These are phyloP conservation scores for Azemiops feae DNA, from an alignment of 2,113 vertebrate genomes.

Conservation along the genomic window DNA sequence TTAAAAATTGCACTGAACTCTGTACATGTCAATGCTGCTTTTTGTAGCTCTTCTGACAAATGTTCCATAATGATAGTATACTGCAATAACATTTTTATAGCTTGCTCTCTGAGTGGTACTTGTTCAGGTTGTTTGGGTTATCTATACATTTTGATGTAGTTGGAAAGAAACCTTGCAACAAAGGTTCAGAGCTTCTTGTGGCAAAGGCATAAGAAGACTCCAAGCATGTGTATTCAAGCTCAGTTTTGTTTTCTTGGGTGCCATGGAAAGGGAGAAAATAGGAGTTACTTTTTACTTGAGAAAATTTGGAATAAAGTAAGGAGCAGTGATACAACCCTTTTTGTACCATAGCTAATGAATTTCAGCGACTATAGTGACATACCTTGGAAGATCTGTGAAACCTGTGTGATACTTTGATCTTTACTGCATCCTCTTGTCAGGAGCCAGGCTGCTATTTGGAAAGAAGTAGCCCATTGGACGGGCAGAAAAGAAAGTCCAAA, in stretches of 20 bases:
- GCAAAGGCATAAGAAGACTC: constrained; percentile 64
- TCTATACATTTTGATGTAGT: constrained; percentile 90
- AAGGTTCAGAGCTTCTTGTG: constrained; percentile 71
- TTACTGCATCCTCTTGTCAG: not conserved
- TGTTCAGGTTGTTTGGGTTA: constrained; percentile 84
- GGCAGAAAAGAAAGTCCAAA: constrained; percentile 1
- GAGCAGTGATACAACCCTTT: not conserved
- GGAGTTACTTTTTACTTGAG: constrained; percentile 51
- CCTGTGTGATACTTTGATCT: not conserved
- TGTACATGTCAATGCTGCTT: constrained; percentile 89
- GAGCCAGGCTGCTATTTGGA: not conserved
- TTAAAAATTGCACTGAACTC: constrained; percentile 98
- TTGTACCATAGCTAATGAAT: constrained; percentile 30
- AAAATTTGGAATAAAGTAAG: constrained; percentile 33
- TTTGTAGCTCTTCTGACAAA: constrained; percentile 87
- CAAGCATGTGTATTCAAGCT: constrained; percentile 77
- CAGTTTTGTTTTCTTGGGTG: constrained; percentile 74
- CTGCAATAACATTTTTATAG: constrained; percentile 96
- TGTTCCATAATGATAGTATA: constrained; percentile 93
- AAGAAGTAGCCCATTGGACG: not conserved
- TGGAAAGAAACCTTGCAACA: constrained; percentile 79
- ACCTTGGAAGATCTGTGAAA: not conserved
- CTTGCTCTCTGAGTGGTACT: constrained; percentile 85
- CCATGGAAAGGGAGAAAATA: constrained; percentile 66
- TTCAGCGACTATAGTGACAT: not conserved